Percentiles rank a stretch among this genome's conserved stretches.
phyloP scores from a whole-genome alignment of 1,140 invertebrate species.

The Zaprionus nigranus region DNA sequence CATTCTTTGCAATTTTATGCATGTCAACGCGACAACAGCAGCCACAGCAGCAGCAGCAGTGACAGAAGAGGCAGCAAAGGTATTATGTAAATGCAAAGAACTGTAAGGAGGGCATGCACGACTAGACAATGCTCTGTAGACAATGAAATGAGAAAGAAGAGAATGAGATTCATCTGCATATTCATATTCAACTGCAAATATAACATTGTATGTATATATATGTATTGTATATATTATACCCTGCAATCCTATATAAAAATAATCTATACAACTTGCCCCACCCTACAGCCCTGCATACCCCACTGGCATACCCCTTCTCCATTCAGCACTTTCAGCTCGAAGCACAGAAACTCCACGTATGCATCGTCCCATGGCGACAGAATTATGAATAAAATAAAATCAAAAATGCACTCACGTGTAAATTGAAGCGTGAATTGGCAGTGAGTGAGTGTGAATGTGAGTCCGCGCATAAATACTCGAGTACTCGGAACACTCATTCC shows the following conservation, averaged over 20 bases:
- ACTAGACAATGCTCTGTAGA: not conserved
- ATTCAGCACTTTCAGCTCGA: constrained; percentile 8
- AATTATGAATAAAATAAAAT: constrained; percentile 74
- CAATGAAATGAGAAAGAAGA: not conserved
- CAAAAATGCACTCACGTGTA: constrained; percentile 75
- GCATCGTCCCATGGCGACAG: constrained; percentile 35
- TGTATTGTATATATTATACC: too few species aligned
- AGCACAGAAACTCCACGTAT: constrained; percentile 1
- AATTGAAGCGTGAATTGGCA: constrained; percentile 56
- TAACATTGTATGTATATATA: too few species aligned
- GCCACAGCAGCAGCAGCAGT: not conserved
- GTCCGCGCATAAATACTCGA: constrained; percentile 17
- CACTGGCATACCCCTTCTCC: not conserved
- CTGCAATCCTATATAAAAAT: not conserved
- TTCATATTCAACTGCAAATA: too few species aligned
- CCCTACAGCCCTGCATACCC: constrained; percentile 5
- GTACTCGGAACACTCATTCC: not conserved
- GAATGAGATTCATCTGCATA: not conserved
- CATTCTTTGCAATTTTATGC: constrained; percentile 72
- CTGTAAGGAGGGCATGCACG: not conserved
- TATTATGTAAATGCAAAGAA: constrained; percentile 25
- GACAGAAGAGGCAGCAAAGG: not conserved
- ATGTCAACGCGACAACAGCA: constrained; percentile 51
- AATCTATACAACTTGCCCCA: not conserved
- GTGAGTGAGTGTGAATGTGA: constrained; percentile 13